These are phyloP conservation scores for Cephus pulcher DNA, from an alignment of 2,888 invertebrate genomes.

Conservation along the genomic window DNA sequence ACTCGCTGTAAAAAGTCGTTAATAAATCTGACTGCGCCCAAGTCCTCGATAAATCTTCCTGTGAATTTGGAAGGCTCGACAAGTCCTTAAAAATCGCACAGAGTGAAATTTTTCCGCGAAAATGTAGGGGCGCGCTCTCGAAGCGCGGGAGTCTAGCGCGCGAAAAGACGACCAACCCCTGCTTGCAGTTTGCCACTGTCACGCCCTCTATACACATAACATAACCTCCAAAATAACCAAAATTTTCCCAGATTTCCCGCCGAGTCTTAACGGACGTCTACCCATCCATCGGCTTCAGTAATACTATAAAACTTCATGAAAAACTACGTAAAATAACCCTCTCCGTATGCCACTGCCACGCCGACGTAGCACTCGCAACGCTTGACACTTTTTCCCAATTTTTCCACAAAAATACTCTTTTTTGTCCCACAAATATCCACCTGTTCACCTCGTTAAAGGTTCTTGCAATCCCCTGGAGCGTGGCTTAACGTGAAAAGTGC, in stretches of 20 bases:
- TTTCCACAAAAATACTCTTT: neutral
- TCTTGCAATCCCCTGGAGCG: neutral
- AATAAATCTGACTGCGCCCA: neutral
- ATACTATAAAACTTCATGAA: neutral
- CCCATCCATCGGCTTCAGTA: neutral
- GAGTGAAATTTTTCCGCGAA: conserved; percentile 33
- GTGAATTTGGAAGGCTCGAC: neutral
- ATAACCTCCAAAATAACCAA: conserved; percentile 51
- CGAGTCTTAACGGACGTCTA: neutral
- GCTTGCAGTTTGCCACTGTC: conserved; percentile 47
- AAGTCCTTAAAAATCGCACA: neutral
- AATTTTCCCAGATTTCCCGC: neutral
- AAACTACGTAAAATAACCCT: conserved; percentile 4
- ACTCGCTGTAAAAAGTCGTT: neutral
- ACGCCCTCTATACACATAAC: conserved; percentile 62
- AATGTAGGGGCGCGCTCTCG: conserved; percentile 37
- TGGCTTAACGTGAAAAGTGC: neutral
- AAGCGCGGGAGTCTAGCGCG: conserved; percentile 64
- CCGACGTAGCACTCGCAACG: conserved; percentile 8
- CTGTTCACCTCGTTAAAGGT: neutral
- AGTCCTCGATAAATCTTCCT: neutral
- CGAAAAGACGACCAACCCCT: conserved; percentile 63
- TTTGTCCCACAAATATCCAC: neutral
- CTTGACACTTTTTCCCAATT: neutral
- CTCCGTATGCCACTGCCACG: neutral